Base-by-base conservation (phyloP, 2,797 vertebrate genomes). In the Buceros bicornis region DNA sequence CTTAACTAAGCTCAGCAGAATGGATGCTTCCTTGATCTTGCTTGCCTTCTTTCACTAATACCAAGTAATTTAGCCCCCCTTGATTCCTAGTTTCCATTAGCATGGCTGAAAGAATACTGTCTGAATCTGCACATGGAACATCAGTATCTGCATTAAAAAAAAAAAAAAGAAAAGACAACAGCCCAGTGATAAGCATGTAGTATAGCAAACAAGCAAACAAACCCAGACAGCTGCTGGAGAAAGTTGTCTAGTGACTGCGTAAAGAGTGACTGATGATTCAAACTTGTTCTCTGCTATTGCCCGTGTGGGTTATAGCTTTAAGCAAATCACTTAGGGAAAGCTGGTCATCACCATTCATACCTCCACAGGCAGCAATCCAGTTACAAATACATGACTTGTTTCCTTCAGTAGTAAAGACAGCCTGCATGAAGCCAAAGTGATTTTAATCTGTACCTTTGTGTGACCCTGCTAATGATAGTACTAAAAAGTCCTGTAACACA, bases 1-100 rank as follows among this genome's bases (percentile, higher is more conserved):
- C 51, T 93, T 93, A 94, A 78, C 33, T 25, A 50, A 89, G 48
- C 74, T 94, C 62, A 25, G 37, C 90, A 90, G 96, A 95, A 93
- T 35, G 87, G 86, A 83, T 72, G 91, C 42, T 87, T 81, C 31
- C 56, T 64, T 93, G 48, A 54, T 90, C 80, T 90, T 82, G 65
- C 15, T 81, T 95, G 37, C 53, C 54, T 73, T 96, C 95, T 95
- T 97, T 97, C 78, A 95, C 91, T 69, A 98, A 86, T 65, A 98
- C 94, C 95, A 98, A 95, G 92, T 98, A 98, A 95, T 98, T 98
- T 94, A 98, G 96, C 35, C 98, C 98, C 58, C 98, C 98, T 51
- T 94, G 88, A 92, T 98, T 98, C 76, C 89, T 97, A 70, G 93
- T 93, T 94, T 97, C 97, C 87, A 94, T 90, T 76, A 98, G 60